Percentiles rank a stretch among this genome's conserved stretches.
These are phyloP conservation scores for Ceyx cyanopectus DNA, from an alignment of 2,113 vertebrate species.

Conservation along the genomic window DNA sequence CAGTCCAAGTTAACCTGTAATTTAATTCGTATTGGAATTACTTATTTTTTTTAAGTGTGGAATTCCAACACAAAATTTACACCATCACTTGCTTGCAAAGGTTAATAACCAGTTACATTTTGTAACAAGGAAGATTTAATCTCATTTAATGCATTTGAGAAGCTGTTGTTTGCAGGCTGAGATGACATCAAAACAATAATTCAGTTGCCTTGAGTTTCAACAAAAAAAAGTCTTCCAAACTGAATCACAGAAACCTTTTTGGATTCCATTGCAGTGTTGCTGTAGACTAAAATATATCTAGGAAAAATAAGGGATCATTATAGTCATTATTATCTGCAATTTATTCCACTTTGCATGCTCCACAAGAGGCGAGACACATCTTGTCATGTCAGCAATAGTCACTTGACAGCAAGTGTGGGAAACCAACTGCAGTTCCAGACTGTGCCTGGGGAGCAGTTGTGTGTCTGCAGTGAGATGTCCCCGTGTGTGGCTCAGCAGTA, in stretches of 20 bases:
- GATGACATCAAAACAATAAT: neutral
- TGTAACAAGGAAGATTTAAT: neutral
- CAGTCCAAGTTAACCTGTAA: neutral
- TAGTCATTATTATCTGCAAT: neutral
- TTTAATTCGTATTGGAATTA: neutral
- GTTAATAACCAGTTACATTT: neutral
- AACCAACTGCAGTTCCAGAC: neutral
- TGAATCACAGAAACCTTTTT: neutral
- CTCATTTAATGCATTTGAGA: neutral
- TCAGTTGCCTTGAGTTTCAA: neutral
- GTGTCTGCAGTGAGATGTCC: neutral
- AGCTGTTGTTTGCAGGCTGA: neutral
- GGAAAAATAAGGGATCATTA: neutral
- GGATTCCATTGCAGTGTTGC: neutral
- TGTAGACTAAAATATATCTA: neutral
- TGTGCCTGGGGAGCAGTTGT: neutral
- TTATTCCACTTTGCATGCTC: neutral
- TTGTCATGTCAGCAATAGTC: neutral
- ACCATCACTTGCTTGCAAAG: neutral
- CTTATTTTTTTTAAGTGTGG: neutral
- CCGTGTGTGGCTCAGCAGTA: neutral
- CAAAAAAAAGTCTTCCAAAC: neutral
- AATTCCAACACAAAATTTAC: neutral
- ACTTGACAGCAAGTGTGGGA: neutral
- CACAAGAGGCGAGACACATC: neutral